Base-by-base conservation (phyloP, 2,113 vertebrate genomes). In the Spheniscus mendiculus region DNA sequence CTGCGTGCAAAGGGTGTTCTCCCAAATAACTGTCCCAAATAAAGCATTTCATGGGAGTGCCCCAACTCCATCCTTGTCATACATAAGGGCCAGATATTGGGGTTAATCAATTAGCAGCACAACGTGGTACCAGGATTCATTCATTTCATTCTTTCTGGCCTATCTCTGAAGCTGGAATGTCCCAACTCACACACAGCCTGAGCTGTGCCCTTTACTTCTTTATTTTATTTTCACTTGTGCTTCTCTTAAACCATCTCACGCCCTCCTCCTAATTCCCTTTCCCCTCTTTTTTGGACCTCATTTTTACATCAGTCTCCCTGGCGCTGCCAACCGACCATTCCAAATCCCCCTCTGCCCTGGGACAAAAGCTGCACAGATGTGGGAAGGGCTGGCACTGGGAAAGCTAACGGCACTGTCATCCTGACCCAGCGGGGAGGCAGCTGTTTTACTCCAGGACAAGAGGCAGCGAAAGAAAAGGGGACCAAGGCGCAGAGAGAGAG, bases 341-440 rank as follows among this genome's bases (percentile, higher is more conserved):
- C 97, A 98, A 98, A 98, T 98, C 97, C 96, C 96, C 95, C 98
- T 95, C 93, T 83, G 97, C 96, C 89, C n/a, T 0, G 6, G 94
- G 97, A 98, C 98, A 98, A 98, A 98, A 96, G 98, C 97, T 71
- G 85, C 97, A 98, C 98, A 98, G 98, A 98, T 98, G 98, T 98
- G 98, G 95, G 96, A 95, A 96, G 97, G 96, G 97, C 97, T 97
- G 98, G 98, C 97, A 97, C 92, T 96, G 97, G 96, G 97, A 98
- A 97, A 87, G 93, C 96, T 81, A 82, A 94, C 58, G 15, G 96
- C 90, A 97, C 96, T 95, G 96, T 97, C 98, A 97, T 98, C 97
- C 97, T 96, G 96, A 85, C 98, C 96, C 98, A 98, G 98, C 97
- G 0, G 98, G 98, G 96, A 85, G 88, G 97, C 91, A 76, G 91